Evolutionary conservation across 2,888 invertebrate genomes (phyloP), one percentile per base, ranked within the genome.

Genomic region (Caenorhabditis virilis): DNA sequence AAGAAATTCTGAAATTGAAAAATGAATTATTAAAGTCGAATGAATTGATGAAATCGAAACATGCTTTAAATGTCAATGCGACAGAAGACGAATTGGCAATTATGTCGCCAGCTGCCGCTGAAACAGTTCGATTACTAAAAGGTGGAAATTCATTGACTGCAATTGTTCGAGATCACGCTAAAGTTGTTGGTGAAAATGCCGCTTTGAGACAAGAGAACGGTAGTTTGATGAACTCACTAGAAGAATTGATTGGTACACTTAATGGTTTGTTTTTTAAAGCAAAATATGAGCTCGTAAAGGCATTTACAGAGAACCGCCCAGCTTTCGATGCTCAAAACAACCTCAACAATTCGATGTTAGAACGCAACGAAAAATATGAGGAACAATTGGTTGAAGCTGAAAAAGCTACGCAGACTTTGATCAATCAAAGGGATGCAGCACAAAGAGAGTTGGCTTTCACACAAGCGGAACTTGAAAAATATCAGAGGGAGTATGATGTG

Each of bases 81-180:
- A 61, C 74, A 9, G 75, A 75, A 36, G 71, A 73, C 20, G 72
- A 72, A 41, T 43, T 75, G 1, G 60, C 77, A 11, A 57, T 64
- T 22, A 49, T 78, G 9, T 76, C 76, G 18, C 78, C 79, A 1
- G 74, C 76, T 15, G 78, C 79, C 2, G 79, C 79, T 2, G 73
- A 72, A 16, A 78, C 78, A n/a, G 67, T 73, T 38, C 49, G 62
- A 15, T 62, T 76, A 23, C 42, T 79, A 41, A 71, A 67, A 49
- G 73, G 72, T n/a, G 75, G 73, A n/a, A 65, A 68, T 33, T 70
- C 77, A 0, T 51, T 78, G 15, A 73, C 78, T 18, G 58, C 66
- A 11, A 64, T 77, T 16, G 67, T 74, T 25, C 68, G 71, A 16
- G 77, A 79, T 52, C 76, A 79, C 22, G 74, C 72, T 23, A 63